Base-by-base conservation (phyloP, 2,113 vertebrate genomes). In the Anguilla japonica region DNA sequence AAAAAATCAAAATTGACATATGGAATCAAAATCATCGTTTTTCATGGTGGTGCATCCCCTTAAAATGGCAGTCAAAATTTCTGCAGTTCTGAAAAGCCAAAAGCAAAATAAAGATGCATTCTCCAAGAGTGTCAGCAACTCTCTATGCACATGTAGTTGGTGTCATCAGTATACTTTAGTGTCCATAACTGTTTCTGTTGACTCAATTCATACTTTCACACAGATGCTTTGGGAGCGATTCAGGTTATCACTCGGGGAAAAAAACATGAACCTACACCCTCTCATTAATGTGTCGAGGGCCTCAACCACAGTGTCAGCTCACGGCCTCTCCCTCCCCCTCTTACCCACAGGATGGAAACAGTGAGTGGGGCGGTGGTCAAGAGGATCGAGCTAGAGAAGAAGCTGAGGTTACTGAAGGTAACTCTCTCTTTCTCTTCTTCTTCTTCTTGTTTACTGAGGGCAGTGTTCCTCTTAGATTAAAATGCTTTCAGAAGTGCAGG, bases 351-450 rank as follows among this genome's bases (percentile, higher is more conserved):
- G 91, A 84, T 99, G 84, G 97, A 98, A 94, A 97, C 96, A 0
- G 88, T 97, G 84, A 97, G 96, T 22, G 96, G 96, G 83, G 95
- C 95, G 83, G 89, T 96, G 83, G 92, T 98, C 90, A 96, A 96
- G 94, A 97, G 95, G 92, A 93, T 95, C 83, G 97, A 99, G 91
- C 95, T 99, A 4, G 97, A 99, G 94, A 95, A 95, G 93, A 98
- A 92, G 88, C 92, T 98, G 91, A 94, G 94, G 67, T 78, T 89
- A 14, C 95, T 99, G 50, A 98, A 98, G 98, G 98, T 99, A 91
- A 99, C 92, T 13, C 90, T 92, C 6, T 90, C 87, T 79, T 29
- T 3, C 11, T n/a, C 50, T 63, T 50, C 39, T 53, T 63, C 14
- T 84, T 53, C 39, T 26, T 75, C n/a, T 75, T 26, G 60, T 67